Conservation (phyloP, 2,797 vertebrate genomes). For the Tangara arthus region DNA sequence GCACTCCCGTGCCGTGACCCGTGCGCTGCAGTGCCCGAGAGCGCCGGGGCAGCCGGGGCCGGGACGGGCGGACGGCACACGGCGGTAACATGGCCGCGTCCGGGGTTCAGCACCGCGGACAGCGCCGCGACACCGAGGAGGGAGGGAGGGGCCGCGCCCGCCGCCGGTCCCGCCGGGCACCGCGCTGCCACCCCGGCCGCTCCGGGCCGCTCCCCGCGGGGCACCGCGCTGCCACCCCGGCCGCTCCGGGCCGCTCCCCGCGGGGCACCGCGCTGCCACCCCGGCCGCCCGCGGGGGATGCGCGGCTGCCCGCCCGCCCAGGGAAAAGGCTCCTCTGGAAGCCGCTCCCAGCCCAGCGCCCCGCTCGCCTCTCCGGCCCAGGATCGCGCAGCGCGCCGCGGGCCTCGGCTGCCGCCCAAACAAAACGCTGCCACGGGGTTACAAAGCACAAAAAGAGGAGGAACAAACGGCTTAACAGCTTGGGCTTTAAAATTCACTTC, state of each 20-base stretch:
- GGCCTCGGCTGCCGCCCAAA: not conserved
- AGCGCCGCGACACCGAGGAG: not conserved
- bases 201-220: not conserved
- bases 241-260: too few species aligned
- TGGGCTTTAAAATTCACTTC: not conserved
- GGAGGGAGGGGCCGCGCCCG: not conserved
- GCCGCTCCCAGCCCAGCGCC: not conserved
- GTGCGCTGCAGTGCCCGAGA: not conserved
- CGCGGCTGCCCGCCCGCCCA: not conserved
- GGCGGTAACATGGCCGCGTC: not conserved
- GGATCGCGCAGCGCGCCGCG: not conserved
- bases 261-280: too few species aligned
- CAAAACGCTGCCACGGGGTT: not conserved
- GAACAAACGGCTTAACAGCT: not conserved
- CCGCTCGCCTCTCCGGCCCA: not conserved
- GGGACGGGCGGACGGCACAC: too few species aligned
- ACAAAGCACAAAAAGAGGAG: not conserved
- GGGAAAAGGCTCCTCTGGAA: not conserved
- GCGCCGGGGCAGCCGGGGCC: not conserved
- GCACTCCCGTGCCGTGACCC: not conserved
- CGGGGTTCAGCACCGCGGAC: not conserved
- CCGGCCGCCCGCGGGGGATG: not conserved
- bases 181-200: not conserved
- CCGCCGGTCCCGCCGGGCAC: not conserved
- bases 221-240: not conserved